These are phyloP conservation scores for Microcaecilia unicolor DNA, from an alignment of 2,797 vertebrate species.

Conservation along the genomic window DNA sequence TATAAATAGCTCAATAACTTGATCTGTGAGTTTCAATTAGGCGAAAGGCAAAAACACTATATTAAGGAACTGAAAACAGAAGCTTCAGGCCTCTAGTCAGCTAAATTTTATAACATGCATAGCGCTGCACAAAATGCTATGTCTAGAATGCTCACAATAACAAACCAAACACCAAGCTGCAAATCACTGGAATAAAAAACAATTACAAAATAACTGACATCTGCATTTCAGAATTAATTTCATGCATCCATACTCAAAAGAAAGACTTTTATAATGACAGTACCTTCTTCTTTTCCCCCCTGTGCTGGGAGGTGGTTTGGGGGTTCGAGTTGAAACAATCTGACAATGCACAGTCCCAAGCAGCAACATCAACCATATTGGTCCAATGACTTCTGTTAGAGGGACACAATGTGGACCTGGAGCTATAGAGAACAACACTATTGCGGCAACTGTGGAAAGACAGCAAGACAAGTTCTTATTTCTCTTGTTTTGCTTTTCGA, in stretches of 20 bases:
- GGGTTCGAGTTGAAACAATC: conserved; percentile 94
- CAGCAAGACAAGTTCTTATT: conserved; percentile 20
- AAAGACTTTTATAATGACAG: neutral
- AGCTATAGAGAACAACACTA: conserved; percentile 71
- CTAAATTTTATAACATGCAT: too few species aligned
- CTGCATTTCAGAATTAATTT: too few species aligned
- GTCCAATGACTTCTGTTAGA: conserved; percentile 86
- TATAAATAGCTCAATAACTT: too few species aligned
- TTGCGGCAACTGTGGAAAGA: conserved; percentile 68
- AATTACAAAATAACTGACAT: too few species aligned
- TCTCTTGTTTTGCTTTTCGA: neutral
- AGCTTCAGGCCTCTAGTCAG: too few species aligned
- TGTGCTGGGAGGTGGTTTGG: conserved; percentile 69
- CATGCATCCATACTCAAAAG: neutral
- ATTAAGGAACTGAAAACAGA: too few species aligned
- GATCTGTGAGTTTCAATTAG: too few species aligned
- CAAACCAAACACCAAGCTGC: too few species aligned
- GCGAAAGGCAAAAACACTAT: too few species aligned
- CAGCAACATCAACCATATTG: conserved; percentile 90
- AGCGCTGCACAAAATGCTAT: too few species aligned
- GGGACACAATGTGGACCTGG: conserved; percentile 78
- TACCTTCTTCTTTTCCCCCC: conserved; percentile 93
- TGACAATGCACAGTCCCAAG: conserved; percentile 96
- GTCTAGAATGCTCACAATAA: too few species aligned
- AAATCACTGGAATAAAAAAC: too few species aligned